Conservation (phyloP, 2,888 invertebrate genomes). For the Tolmerus cingulatus region DNA sequence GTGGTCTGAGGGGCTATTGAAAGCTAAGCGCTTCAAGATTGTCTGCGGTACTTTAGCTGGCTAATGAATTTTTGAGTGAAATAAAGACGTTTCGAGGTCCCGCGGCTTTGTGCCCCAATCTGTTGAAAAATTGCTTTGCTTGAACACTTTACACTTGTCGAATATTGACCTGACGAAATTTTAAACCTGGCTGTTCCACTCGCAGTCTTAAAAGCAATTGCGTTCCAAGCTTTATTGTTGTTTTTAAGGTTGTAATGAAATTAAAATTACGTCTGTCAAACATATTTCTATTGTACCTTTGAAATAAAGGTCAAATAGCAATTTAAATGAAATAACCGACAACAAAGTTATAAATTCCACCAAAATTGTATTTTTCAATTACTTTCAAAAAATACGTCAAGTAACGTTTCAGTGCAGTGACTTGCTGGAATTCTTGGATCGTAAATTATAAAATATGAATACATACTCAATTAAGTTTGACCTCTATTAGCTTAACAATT, state of each 20-base stretch:
- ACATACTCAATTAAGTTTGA: neutral
- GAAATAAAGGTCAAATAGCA: neutral
- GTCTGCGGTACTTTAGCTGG: neutral
- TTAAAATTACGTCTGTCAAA: neutral
- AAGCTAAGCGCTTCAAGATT: neutral
- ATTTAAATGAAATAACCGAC: neutral
- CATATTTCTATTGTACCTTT: neutral
- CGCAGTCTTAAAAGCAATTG: neutral
- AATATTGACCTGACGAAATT: neutral
- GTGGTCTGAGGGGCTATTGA: constrained; percentile 3
- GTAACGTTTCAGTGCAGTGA: neutral
- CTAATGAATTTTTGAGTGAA: constrained; percentile 26
- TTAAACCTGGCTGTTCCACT: neutral
- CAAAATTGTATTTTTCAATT: neutral
- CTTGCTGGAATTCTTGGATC: neutral
- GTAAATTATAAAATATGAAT: neutral
- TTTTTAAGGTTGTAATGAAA: neutral
- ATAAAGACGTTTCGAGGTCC: constrained; percentile 14
- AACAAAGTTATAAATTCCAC: neutral
- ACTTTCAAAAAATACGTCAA: neutral
- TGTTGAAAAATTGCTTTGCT: constrained; percentile 7
- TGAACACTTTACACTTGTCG: neutral
- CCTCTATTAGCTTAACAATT: no score
- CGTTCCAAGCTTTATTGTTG: neutral
- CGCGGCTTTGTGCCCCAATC: neutral